Evolutionary conservation across 64 coral and sea anemone species (phyloP), one percentile per base, ranked within the genome.

Genomic region (Pachyseris speciosa): DNA sequence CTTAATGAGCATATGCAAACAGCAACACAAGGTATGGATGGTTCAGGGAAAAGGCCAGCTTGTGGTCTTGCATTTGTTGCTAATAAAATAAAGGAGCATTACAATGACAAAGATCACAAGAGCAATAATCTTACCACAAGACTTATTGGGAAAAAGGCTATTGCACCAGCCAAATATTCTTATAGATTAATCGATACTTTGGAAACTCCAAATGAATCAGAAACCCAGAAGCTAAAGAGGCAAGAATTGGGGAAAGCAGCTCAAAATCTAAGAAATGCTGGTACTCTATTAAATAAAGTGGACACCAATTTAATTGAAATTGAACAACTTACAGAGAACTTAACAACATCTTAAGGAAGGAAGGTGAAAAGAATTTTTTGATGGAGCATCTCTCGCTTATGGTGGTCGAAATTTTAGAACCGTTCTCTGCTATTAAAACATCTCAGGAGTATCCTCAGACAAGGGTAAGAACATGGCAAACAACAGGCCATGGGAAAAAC

Each of bases 51-150:
- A 15, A 53, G 58, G 25, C 26, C 52, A 88, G 86, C 55, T 17
- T 89, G 72, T 89, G 73, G 87, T 37, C 57, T 78, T 24, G 33
- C 72, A 31, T 89, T 89, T 78, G 59, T 89, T 78, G 71, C 87
- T 41, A 89, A 20, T 13, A 60, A 22, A 63, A 67, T 84, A n/a
- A 84, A 0, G 9, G 55, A 89, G 37, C 55, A 89, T 76, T 75
- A 87, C 9, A 70, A 87, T 72, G 84, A 87, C 68, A 57, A 88
- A 75, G 51, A 75, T 49, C 49, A 89, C 41, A 74, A 27, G 33
- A 59, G 22, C 57, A 89, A 88, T 48, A 94, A 88, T 80, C 37
- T 94, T 4, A 51, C 9, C 51, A 37, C 22, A 69, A 83, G 89
- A 8, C 31, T 91, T 24, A 91, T 91, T 37, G 78, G 75, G 8